Evolutionary conservation across 2,888 invertebrate species (phyloP), one percentile per base, ranked within the genome.

Genomic region (Seira sanloemensis): DNA sequence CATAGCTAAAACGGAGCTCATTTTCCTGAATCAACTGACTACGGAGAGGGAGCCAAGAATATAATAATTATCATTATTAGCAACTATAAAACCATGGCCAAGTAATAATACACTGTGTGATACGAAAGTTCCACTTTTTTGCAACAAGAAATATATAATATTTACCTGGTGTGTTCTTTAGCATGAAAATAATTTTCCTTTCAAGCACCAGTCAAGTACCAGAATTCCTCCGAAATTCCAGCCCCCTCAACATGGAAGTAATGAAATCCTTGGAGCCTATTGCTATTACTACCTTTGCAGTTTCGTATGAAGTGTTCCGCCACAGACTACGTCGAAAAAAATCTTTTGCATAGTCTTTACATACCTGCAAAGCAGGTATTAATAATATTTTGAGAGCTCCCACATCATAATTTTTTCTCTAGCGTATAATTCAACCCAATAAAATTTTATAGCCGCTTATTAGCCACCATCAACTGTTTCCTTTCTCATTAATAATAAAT

Each of bases 381-480:
- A 19, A 12, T 21, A n/a, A 19, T n/a, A 58, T 19, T n/a, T n/a
- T 19, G 58, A 12, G n/a, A 58, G 16, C 58, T 58, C 66, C 66
- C 23, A 66, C 9, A 21, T 66, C 18, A 66, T 66, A 19, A 77
- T 65, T 68, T 37, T 37, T 37, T 37, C 37, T 37, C 12, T 37
- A 37, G 77, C 68, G 68, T 77, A 77, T 77, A 77, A 77, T 81
- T 74, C 74, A 81, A 68, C 62, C 68, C 74, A 84, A 87, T 87
- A 87, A 87, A 87, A 86, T 87, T 87, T 87, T 86, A 87, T 87
- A 86, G 81, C 87, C 78, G 77, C 85, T 86, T 86, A 87, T 87
- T 87, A 87, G 82, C 84, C 84, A 84, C 82, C 85, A 84, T 87
- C 77, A 87, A 86, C 79, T 81, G 86, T 81, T 87, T 86, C 87